Evolutionary conservation across 2,888 invertebrate species (phyloP).

Genomic region (Synanthedon andrenaeformis): DNA sequence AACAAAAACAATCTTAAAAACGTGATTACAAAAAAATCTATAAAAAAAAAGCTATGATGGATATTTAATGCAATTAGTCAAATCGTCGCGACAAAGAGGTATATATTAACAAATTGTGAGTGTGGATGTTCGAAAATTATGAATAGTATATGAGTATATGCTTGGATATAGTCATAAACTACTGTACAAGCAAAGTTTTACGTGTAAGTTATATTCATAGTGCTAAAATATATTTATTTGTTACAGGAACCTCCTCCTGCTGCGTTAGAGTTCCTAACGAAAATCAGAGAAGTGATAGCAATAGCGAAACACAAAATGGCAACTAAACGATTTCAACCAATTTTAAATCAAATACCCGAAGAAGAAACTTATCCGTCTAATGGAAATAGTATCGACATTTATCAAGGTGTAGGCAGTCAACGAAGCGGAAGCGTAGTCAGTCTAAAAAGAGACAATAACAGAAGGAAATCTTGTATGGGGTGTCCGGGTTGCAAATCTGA

Average conservation of each 20-base stretch:
- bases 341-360: slow-evolving; percentile 84
- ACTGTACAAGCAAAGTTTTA: neutral
- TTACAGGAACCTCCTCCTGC: slow-evolving; percentile 90
- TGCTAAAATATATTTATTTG: slow-evolving; percentile 12
- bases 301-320: slow-evolving; percentile 91
- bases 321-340: slow-evolving; percentile 82
- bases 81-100: no score
- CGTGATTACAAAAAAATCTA: no score
- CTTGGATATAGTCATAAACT: no score
- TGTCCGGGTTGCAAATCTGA: slow-evolving; percentile 74
- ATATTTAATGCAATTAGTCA: no score
- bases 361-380: slow-evolving; percentile 72
- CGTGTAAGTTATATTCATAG: neutral
- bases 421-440: slow-evolving; percentile 68
- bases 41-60: no score
- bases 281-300: slow-evolving; percentile 90
- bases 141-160: no score
- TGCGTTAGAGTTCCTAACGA: slow-evolving; percentile 87
- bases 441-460: slow-evolving; percentile 73
- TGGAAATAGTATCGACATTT: slow-evolving; percentile 61
- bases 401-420: slow-evolving; percentile 60
- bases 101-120: no score
- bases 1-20: no score
- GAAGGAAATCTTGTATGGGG: slow-evolving; percentile 72
- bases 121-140: no score